These are phyloP conservation scores for Drosophila emarginata DNA, from an alignment of 2,888 invertebrate genomes.

Conservation along the genomic window DNA sequence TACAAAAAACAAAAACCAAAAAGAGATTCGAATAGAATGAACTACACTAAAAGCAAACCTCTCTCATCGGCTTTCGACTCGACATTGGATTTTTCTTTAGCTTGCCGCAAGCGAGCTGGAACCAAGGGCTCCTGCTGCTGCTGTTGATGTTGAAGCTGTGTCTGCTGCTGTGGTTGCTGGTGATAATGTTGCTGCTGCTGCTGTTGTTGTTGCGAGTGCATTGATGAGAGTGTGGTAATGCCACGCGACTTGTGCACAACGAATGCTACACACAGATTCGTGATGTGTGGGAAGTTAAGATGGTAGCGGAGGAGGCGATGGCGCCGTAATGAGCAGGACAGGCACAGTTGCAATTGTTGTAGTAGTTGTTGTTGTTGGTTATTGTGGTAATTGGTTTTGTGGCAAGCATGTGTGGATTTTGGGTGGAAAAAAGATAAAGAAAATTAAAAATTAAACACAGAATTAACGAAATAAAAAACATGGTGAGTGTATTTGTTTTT, in stretches of 20 bases:
- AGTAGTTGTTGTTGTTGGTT: conserved; percentile 23
- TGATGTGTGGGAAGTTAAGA: conserved; percentile 19
- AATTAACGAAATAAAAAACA: conserved; percentile 42
- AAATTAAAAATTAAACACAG: conserved; percentile 23
- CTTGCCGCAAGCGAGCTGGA: conserved; percentile 84
- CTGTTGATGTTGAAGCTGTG: conserved; percentile 51
- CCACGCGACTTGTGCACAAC: conserved; percentile 91
- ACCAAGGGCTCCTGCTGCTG: conserved; percentile 84
- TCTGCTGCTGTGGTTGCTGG: conserved; percentile 40
- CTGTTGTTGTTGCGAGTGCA: conserved; percentile 80
- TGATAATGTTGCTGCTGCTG: conserved; percentile 49
- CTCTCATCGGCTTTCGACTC: conserved; percentile 88
- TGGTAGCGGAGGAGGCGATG: conserved; percentile 15
- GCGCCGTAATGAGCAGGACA: conserved; percentile 28
- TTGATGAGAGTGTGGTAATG: conserved; percentile 90
- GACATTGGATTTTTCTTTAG: conserved; percentile 86
- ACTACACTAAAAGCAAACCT: conserved; percentile 81
- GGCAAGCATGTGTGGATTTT: conserved; percentile 28
- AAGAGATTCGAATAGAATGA: conserved; percentile 31
- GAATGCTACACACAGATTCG: conserved; percentile 83
- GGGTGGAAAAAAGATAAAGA: conserved; percentile 28
- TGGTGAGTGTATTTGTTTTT: not conserved
- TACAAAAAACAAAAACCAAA: conserved; percentile 18
- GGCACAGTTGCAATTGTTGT: conserved; percentile 28
- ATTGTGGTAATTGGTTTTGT: conserved; percentile 12